These are phyloP conservation scores for Drosophila maculinotata DNA, from an alignment of 2,888 invertebrate species.

Conservation along the genomic window DNA sequence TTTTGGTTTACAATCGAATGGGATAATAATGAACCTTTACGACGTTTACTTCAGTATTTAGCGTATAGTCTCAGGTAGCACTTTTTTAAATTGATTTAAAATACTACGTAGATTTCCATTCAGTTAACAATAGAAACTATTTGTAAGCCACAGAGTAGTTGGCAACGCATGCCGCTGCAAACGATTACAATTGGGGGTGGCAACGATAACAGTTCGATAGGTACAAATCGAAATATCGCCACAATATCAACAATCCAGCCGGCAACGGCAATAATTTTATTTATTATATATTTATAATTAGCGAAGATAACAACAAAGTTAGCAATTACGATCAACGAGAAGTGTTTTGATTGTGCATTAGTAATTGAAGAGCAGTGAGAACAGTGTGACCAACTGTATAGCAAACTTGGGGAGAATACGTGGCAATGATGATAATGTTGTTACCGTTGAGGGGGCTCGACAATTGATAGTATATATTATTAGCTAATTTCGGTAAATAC, in stretches of 20 bases:
- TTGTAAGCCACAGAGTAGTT: neutral
- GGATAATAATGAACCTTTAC: too few species aligned
- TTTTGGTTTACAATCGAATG: too few species aligned
- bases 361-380: constrained; percentile 1
- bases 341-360: constrained; percentile 3
- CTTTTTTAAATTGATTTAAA: too few species aligned
- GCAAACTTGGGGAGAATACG: constrained; percentile 36
- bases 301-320: neutral
- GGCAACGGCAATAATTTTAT: constrained; percentile 36
- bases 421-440: constrained; percentile 46
- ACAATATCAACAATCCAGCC: constrained; percentile 33
- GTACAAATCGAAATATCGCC: constrained; percentile 15
- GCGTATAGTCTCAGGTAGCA: too few species aligned
- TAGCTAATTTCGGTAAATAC: constrained; percentile 23
- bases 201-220: neutral
- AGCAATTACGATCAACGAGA: constrained; percentile 12
- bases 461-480: constrained; percentile 12
- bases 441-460: constrained; percentile 1
- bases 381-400: neutral
- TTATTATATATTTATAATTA: neutral
- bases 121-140: too few species aligned
- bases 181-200: neutral
- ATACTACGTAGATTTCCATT: too few species aligned
- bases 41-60: too few species aligned
- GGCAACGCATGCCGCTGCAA: neutral